Conservation (phyloP, 2,797 vertebrate species). For the Poecilia velifera region DNA sequence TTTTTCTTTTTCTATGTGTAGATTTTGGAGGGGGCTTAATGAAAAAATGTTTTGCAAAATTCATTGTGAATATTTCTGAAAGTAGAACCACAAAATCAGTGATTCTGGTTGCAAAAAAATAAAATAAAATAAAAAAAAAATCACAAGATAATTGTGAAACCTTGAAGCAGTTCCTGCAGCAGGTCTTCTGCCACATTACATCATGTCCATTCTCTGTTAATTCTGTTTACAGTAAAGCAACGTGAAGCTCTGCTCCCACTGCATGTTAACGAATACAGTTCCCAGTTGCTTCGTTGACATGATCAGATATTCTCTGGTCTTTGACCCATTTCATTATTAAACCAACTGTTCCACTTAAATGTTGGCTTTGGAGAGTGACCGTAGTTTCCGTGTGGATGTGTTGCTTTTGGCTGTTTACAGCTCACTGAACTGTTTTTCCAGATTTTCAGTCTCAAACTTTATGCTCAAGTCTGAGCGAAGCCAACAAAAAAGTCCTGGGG, state of each 20-base stretch:
- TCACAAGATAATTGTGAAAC: no score
- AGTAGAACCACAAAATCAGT: neutral
- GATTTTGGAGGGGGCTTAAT: no score
- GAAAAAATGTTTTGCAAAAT: neutral
- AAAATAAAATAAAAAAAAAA: no score
- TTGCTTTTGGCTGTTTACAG: slow-evolving; percentile 67
- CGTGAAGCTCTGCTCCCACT: neutral
- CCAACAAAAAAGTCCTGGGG: slow-evolving; percentile 56
- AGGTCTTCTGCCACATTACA: neutral
- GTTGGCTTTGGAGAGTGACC: slow-evolving; percentile 59
- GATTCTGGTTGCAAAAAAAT: neutral
- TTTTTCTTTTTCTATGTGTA: no score
- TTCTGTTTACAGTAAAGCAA: neutral
- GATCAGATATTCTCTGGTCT: neutral
- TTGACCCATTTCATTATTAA: slow-evolving; percentile 24
- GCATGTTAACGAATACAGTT: neutral
- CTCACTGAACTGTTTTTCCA: slow-evolving; percentile 69
- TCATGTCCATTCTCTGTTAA: neutral
- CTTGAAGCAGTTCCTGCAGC: neutral
- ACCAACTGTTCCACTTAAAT: slow-evolving; percentile 64
- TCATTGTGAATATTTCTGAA: neutral
- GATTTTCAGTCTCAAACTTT: slow-evolving; percentile 37
- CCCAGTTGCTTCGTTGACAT: neutral
- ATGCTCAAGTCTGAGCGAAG: slow-evolving; percentile 46
- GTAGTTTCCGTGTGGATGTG: slow-evolving; percentile 54